Evolutionary conservation across 2,888 invertebrate species (phyloP), one percentile per base, ranked within the genome.

Genomic region (Cistogaster globosa): DNA sequence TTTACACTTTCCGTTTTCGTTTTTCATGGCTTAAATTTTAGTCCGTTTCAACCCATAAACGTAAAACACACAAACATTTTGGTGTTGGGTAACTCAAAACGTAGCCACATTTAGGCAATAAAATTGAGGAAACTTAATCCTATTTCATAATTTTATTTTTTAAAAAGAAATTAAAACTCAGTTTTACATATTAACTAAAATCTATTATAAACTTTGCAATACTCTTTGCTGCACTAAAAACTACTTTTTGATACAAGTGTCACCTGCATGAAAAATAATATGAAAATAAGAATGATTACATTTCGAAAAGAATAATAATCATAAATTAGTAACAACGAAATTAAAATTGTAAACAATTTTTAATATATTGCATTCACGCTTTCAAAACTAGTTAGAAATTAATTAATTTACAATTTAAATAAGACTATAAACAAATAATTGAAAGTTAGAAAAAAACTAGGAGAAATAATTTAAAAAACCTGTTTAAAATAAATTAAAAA

Each of bases 341-440:
- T 62, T 62, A 62, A 38, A n/a, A 60, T 42, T 36, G 60, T 20
- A 51, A 72, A 72, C 48, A 60, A 48, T 60, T 51, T 67, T 36
- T 14, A 6, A 26, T 45, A 22, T 22, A 32, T 42, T 38, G 60
- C 38, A n/a, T 36, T 36, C 36, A 51, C 38, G 60, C 42, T 45
- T 63, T 53, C 0, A 20, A 71, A 63, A 71, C 63, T 1, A 71
- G 63, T 71, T 18, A 7, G 14, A 63, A 53, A 26, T 62, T 48
- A 48, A 1, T 26, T 26, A 48, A 16, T 18, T 32, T 36, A 11
- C 20, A 68, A 32, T 58, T 62, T 22, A 53, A 62, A 51, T 69
- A 42, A 55, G n/a, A 60, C 22, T 16, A 62, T 62, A 62, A 71
- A 22, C 16, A 78, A 78, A 20, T 58, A 20, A 48, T 18, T 76